Evolutionary conservation across 2,113 vertebrate genomes (phyloP), one percentile per base, ranked within the genome.

Genomic region (Hemibagrus wyckioides): DNA sequence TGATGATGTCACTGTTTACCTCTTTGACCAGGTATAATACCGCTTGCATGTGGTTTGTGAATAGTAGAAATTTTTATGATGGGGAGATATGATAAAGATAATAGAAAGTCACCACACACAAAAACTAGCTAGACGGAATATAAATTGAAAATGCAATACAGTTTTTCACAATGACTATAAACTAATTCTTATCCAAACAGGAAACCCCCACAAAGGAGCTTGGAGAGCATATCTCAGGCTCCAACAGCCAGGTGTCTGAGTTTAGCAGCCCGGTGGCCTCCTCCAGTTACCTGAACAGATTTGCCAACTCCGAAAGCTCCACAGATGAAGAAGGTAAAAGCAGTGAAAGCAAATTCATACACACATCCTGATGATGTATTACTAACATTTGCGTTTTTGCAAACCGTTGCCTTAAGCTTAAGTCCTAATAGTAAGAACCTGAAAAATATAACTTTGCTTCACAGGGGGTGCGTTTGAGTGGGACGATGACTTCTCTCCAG

Each of bases 201-300:
- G 98, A 99, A 94, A 99, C 96, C 0, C 98, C 98, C 41, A 99
- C 97, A 73, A 98, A 98, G 93, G 98, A 99, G 85, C 93, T 99
- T 88, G 96, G 97, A 36, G 96, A 95, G 82, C 94, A 92, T 21
- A 95, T 93, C 4, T 92, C 93, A 17, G 95, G 95, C 23, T 89
- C 95, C 0, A 95, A 93, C 0, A 95, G 93, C 30, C 95, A 95
- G 0, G 93, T 93, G 33, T 94, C 95, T 69, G 92, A 92, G 90
- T 93, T 95, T 87, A 93, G 92, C 91, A 92, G 94, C 90, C 94
- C 96, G 0, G 90, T 88, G 8, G 90, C 94, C 0, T 41, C 95
- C 1, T 90, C 95, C 0, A 92, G 93, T 80, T 97, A 95, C 94
- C 92, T 98, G 87, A 97, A 96, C 94, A 96, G 96, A 88, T 96